phyloP scores from a whole-genome alignment of 2,888 invertebrate genomes.

The Nemapogon koenigi region DNA sequence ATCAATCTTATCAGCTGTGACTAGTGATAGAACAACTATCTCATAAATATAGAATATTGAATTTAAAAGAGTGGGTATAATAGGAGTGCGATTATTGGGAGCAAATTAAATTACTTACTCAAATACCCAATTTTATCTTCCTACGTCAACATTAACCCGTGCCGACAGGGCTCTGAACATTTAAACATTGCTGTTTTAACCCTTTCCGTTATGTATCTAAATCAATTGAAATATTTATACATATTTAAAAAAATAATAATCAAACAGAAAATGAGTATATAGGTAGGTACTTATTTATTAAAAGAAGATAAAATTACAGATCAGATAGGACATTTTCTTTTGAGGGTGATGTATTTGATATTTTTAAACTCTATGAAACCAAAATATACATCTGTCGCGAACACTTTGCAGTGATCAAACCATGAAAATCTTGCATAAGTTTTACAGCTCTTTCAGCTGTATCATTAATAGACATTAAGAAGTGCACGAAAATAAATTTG shows the following conservation, averaged over 20 bases:
- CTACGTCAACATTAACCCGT: slow-evolving; percentile 10
- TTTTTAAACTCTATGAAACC: slow-evolving; percentile 15
- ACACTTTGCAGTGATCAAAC: slow-evolving; percentile 16
- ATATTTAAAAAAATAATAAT: slow-evolving; percentile 5
- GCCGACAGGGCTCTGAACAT: slow-evolving; percentile 7
- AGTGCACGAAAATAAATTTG: no score
- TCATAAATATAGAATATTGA: no score
- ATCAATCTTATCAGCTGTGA: no score
- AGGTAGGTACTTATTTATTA: slow-evolving; percentile 4
- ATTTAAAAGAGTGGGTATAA: no score
- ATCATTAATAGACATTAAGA: slow-evolving; percentile 15
- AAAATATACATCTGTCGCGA: slow-evolving; percentile 16
- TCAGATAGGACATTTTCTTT: slow-evolving; percentile 8
- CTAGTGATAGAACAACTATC: no score
- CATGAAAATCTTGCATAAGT: slow-evolving; percentile 18
- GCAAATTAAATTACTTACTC: no score
- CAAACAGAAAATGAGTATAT: not conserved
- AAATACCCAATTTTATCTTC: slow-evolving; percentile 9
- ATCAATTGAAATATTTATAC: slow-evolving; percentile 5
- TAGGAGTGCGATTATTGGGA: no score
- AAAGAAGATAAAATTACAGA: slow-evolving; percentile 6
- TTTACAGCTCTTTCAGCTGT: slow-evolving; percentile 17
- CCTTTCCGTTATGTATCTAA: slow-evolving; percentile 1
- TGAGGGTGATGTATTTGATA: slow-evolving; percentile 9
- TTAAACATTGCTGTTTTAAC: slow-evolving; percentile 1